These are phyloP conservation scores for Lasiurus cinereus DNA, from an alignment of 2,113 vertebrate species.

Conservation along the genomic window DNA sequence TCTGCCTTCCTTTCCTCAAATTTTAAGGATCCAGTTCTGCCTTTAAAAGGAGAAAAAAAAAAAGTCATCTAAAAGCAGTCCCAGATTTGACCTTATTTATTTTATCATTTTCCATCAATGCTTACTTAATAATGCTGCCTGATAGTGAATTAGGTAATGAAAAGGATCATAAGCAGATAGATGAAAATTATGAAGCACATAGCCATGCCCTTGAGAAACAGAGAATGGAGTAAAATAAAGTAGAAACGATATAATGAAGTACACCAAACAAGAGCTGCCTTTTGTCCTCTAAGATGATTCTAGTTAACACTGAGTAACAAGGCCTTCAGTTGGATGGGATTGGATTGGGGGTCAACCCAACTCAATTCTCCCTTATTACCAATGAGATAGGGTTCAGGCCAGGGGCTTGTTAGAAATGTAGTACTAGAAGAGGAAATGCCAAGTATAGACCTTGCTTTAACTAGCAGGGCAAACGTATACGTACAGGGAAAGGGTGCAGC, in stretches of 20 bases:
- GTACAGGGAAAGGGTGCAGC: constrained; percentile 49
- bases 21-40: not conserved
- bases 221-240: not conserved
- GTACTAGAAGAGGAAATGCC: not conserved
- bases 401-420: not conserved
- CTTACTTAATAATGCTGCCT: constrained; percentile 42
- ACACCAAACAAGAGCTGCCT: not conserved
- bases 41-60: not conserved
- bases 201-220: constrained; percentile 41
- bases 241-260: constrained; percentile 25
- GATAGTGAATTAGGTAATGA: constrained; percentile 50
- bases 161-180: constrained; percentile 32
- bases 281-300: constrained; percentile 29
- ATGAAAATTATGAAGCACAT: constrained; percentile 30
- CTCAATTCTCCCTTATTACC: constrained; percentile 21
- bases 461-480: not conserved
- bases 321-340: not conserved
- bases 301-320: constrained; percentile 11
- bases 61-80: not conserved
- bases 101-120: constrained; percentile 49
- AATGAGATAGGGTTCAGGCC: not conserved
- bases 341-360: not conserved
- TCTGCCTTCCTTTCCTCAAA: not conserved
- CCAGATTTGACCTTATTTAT: constrained; percentile 22
- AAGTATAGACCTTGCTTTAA: constrained; percentile 44